Percentiles rank a stretch among this genome's conserved stretches.
Conservation (phyloP, 2,888 invertebrate genomes). For the Pyrocoelia pectoralis region DNA sequence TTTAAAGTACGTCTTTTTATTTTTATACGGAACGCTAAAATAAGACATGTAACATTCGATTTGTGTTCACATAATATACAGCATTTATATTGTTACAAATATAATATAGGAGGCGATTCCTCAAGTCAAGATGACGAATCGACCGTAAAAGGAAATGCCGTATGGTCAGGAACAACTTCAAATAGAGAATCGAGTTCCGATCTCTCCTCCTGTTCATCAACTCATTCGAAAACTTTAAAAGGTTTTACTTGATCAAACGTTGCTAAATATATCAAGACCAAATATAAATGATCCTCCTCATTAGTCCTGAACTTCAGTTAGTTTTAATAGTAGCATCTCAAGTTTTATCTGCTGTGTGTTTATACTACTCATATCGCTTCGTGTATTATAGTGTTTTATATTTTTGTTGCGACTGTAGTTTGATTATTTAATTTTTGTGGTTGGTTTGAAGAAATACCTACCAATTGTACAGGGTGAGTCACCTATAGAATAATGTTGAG, state of each 20-base stretch:
- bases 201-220: slow-evolving; percentile 55
- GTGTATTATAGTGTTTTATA: too few relatives aligned
- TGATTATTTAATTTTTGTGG: too few relatives aligned
- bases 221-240: slow-evolving; percentile 48
- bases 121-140: slow-evolving; percentile 67
- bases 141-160: slow-evolving; percentile 66
- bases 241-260: slow-evolving; percentile 41
- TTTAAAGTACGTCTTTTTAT: slow-evolving; percentile 11
- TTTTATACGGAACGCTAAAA: neutral
- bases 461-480: too few relatives aligned
- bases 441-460: too few relatives aligned
- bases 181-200: slow-evolving; percentile 58
- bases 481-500: too few relatives aligned
- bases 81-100: slow-evolving; percentile 15
- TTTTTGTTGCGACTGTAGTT: too few relatives aligned
- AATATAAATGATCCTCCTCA: slow-evolving; percentile 15
- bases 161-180: slow-evolving; percentile 59
- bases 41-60: slow-evolving; percentile 7
- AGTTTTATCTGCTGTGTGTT: too few relatives aligned
- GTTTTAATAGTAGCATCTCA: too few relatives aligned
- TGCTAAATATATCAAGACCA: slow-evolving; percentile 33
- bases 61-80: neutral
- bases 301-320: neutral
- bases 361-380: too few relatives aligned
- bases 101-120: slow-evolving; percentile 59